Evolutionary conservation across 2,888 invertebrate species (phyloP).

Genomic region (Lithophane ornitopus): DNA sequence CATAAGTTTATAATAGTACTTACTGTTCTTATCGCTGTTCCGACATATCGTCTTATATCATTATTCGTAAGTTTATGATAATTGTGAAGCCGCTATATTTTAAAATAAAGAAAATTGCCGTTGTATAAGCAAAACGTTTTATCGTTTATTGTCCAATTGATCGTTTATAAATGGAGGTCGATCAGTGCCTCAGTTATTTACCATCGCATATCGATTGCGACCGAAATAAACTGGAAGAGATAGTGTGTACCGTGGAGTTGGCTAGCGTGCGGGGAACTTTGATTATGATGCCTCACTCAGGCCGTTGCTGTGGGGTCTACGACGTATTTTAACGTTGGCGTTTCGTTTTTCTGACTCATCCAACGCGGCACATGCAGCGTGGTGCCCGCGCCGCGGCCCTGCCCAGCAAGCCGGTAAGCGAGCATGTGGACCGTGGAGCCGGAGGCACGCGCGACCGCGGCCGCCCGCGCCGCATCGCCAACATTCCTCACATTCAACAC

Average conservation of each 20-base stretch:
- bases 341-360: constrained; percentile 89
- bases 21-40: constrained; percentile 89
- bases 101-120: constrained; percentile 90
- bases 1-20: constrained; percentile 82
- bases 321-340: constrained; percentile 79
- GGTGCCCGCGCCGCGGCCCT: constrained; percentile 82
- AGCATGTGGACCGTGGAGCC: constrained; percentile 59
- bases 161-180: constrained; percentile 83
- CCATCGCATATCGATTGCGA: constrained; percentile 87
- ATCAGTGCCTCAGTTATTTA: constrained; percentile 83
- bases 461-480: constrained; percentile 77
- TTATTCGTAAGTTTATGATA: constrained; percentile 86
- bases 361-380: constrained; percentile 85
- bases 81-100: constrained; percentile 91
- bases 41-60: constrained; percentile 89
- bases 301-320: constrained; percentile 67
- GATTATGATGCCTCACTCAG: constrained; percentile 69
- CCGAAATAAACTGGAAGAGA: constrained; percentile 89
- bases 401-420: constrained; percentile 82
- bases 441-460: constrained; percentile 76
- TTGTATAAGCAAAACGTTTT: constrained; percentile 89
- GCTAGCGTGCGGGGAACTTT: constrained; percentile 83
- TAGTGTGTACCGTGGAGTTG: constrained; percentile 87
- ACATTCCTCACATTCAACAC: constrained; percentile 87
- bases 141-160: constrained; percentile 88